A percentile compares a stretch with the other conserved stretches of the same genome.
phyloP scores from a whole-genome alignment of 2,888 invertebrate species.

The Gymnocheta viridis region DNA sequence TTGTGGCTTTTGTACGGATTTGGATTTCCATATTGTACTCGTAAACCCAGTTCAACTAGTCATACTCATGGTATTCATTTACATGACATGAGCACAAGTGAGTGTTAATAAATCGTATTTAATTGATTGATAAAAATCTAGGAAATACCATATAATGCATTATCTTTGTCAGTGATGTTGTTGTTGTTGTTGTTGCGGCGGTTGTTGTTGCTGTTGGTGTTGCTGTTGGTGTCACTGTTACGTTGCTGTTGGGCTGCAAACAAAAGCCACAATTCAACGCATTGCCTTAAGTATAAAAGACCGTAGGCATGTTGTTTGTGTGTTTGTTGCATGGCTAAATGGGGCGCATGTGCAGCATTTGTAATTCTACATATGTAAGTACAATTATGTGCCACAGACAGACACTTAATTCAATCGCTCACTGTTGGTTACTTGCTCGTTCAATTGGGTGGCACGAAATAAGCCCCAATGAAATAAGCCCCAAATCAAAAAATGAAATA shows the following conservation, averaged over 20 bases:
- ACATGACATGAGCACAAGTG: slow-evolving; percentile 63
- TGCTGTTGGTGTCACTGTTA: background rate
- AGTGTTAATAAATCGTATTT: slow-evolving; percentile 73
- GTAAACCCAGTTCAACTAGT: background rate
- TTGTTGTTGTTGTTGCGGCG: background rate
- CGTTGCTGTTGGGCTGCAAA: background rate
- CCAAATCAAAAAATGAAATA: no score
- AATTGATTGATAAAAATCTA: slow-evolving; percentile 74
- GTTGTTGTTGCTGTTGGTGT: background rate
- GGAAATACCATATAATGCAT: slow-evolving; percentile 46
- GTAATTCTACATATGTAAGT: slow-evolving; percentile 4
- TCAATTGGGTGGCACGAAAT: no score
- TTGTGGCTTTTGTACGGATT: background rate
- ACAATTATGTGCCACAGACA: slow-evolving; percentile 10
- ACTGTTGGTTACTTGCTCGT: no score
- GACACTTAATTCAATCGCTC: slow-evolving; percentile 17
- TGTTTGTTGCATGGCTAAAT: slow-evolving; percentile 26
- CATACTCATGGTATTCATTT: slow-evolving; percentile 47
- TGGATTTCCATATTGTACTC: no score
- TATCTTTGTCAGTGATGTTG: background rate
- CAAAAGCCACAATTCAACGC: slow-evolving; percentile 9
- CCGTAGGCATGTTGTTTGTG: background rate
- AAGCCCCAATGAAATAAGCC: no score
- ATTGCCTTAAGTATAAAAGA: slow-evolving; percentile 15
- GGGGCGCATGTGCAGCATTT: slow-evolving; percentile 56